phyloP scores from a whole-genome alignment of 2,888 invertebrate genomes.

The Rhimphoctona megacephalus region DNA sequence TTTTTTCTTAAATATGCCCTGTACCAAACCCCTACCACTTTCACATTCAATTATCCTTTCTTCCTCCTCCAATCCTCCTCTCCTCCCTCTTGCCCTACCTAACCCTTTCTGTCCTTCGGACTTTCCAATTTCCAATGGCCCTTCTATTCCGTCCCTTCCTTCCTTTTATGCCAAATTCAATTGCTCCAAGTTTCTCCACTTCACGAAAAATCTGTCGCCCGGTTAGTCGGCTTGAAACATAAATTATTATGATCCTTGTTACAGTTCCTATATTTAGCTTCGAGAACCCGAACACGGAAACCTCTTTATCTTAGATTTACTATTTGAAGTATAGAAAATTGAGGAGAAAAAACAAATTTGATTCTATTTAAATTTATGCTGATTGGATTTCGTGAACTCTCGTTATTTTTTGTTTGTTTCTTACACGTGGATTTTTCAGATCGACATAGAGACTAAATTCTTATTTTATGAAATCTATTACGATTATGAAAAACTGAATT shows the following conservation, averaged over 20 bases:
- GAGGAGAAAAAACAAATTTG: not conserved
- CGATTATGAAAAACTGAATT: not conserved
- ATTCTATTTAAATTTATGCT: not conserved
- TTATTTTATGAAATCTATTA: not conserved
- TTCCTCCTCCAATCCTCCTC: not conserved
- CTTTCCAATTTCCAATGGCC: constrained; percentile 1
- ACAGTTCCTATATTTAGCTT: not conserved
- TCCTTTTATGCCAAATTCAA: constrained; percentile 46
- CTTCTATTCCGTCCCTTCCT: constrained; percentile 35
- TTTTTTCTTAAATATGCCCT: not conserved
- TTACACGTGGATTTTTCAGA: not conserved
- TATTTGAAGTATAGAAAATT: not conserved
- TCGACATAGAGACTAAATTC: not conserved
- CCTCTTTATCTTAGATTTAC: not conserved
- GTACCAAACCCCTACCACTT: constrained; percentile 11
- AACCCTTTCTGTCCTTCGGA: constrained; percentile 44
- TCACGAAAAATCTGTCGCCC: constrained; percentile 6
- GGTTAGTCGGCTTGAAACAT: not conserved
- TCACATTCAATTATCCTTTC: constrained; percentile 17
- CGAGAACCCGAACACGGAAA: not conserved
- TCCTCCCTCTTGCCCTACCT: constrained; percentile 41
- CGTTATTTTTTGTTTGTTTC: not conserved
- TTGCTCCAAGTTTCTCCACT: constrained; percentile 36
- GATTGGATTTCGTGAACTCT: not conserved
- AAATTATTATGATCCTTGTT: constrained; percentile 34